phyloP scores from a whole-genome alignment of 2,888 invertebrate genomes.

The Germaria angustata region DNA sequence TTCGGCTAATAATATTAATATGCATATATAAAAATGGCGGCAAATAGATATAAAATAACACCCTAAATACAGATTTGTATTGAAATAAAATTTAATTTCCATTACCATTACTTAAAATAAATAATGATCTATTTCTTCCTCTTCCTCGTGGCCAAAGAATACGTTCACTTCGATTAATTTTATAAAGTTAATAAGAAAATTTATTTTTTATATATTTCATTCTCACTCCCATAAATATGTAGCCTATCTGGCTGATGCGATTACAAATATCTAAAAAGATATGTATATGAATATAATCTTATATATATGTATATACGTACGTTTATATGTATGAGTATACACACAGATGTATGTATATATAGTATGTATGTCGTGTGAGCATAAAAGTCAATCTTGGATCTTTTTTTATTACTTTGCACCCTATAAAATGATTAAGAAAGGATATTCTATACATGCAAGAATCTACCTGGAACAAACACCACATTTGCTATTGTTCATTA shows the following conservation, averaged over 20 bases:
- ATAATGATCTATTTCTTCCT: too few relatives aligned
- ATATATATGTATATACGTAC: not conserved
- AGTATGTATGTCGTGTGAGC: too few relatives aligned
- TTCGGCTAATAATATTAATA: too few relatives aligned
- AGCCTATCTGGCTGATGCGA: not conserved
- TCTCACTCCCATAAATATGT: not conserved
- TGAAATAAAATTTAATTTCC: not conserved
- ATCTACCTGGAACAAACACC: not conserved
- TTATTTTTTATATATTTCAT: not conserved
- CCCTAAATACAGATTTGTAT: not conserved
- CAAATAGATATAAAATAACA: not conserved
- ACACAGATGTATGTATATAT: too few relatives aligned
- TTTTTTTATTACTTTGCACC: slow-evolving; percentile 13
- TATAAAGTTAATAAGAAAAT: too few relatives aligned
- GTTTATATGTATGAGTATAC: too few relatives aligned
- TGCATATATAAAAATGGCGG: not conserved
- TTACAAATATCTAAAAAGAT: not conserved
- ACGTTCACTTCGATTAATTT: too few relatives aligned
- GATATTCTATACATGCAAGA: too few relatives aligned
- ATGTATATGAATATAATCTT: not conserved
- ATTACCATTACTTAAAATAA: not conserved
- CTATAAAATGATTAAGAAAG: not conserved
- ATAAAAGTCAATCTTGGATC: not conserved
- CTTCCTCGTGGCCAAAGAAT: too few relatives aligned
- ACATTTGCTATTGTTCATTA: not conserved